A percentile compares a stretch with the other conserved stretches of the same genome.
Evolutionary conservation across 92 coral and sea anemone species (phyloP).

Genomic region (Muricea muricata): DNA sequence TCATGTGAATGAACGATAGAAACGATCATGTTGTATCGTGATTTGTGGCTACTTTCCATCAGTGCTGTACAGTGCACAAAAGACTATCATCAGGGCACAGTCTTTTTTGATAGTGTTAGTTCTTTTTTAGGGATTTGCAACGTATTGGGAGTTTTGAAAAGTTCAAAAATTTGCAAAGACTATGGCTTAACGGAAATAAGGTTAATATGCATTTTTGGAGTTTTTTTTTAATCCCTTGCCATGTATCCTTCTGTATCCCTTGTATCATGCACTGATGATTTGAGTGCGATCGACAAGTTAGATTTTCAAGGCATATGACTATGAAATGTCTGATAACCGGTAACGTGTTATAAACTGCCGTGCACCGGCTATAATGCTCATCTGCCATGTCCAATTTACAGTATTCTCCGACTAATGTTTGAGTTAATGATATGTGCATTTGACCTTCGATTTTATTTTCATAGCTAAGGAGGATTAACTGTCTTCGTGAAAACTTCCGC

Average conservation of each 20-base stretch:
- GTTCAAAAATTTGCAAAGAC: constrained; percentile 83
- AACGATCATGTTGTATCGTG: no score
- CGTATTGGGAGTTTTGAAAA: constrained; percentile 68
- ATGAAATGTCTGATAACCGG: no score
- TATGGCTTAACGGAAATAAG: constrained; percentile 95
- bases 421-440: no score
- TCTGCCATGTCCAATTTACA: neutral
- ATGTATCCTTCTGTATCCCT: neutral
- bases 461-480: constrained; percentile 79
- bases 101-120: neutral
- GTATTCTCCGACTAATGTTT: neutral
- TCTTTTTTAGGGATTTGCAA: constrained; percentile 63
- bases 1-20: no score
- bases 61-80: no score
- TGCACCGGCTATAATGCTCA: no score
- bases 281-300: no score
- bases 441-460: neutral
- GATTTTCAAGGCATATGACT: no score
- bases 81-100: no score
- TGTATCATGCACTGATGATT: no score
- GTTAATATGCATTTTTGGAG: constrained; percentile 37
- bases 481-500: constrained; percentile 77
- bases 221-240: neutral
- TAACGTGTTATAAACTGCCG: no score
- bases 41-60: no score